A percentile compares a stretch with the other conserved stretches of the same genome.
These are phyloP conservation scores for Orthosia gracilis DNA, from an alignment of 2,888 invertebrate species.

Conservation along the genomic window DNA sequence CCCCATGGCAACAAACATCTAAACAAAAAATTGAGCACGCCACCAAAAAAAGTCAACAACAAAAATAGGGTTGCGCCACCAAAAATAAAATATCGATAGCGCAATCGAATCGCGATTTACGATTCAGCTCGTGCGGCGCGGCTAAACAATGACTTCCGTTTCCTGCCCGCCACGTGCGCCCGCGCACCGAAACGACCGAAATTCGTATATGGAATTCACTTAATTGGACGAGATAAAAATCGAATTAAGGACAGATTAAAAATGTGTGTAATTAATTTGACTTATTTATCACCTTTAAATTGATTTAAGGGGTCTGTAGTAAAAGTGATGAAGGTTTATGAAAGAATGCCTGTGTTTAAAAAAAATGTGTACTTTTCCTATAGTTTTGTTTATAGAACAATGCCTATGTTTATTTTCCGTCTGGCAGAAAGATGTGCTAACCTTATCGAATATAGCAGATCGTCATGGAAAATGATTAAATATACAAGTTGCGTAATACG, in stretches of 20 bases:
- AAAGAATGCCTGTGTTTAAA: neutral
- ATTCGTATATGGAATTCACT: slow-evolving; percentile 59
- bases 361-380: neutral
- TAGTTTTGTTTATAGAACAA: slow-evolving; percentile 18
- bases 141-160: slow-evolving; percentile 87
- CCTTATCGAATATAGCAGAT: slow-evolving; percentile 10
- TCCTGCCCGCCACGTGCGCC: slow-evolving; percentile 84
- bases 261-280: slow-evolving; percentile 34
- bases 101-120: slow-evolving; percentile 77
- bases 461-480: slow-evolving; percentile 29
- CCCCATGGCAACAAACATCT: slow-evolving; percentile 31
- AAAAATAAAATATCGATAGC: slow-evolving; percentile 69
- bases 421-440: slow-evolving; percentile 17
- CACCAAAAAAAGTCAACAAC: slow-evolving; percentile 19
- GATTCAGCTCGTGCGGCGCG: slow-evolving; percentile 76
- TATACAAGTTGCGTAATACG: slow-evolving; percentile 36
- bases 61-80: slow-evolving; percentile 54
- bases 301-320: slow-evolving; percentile 12
- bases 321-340: neutral
- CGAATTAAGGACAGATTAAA: slow-evolving; percentile 21
- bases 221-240: slow-evolving; percentile 62
- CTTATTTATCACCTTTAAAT: slow-evolving; percentile 40
- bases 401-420: slow-evolving; percentile 30
- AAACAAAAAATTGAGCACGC: slow-evolving; percentile 32
- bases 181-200: slow-evolving; percentile 63